These are phyloP conservation scores for Tilapia sparmanii DNA, from an alignment of 2,113 vertebrate species.

Conservation along the genomic window DNA sequence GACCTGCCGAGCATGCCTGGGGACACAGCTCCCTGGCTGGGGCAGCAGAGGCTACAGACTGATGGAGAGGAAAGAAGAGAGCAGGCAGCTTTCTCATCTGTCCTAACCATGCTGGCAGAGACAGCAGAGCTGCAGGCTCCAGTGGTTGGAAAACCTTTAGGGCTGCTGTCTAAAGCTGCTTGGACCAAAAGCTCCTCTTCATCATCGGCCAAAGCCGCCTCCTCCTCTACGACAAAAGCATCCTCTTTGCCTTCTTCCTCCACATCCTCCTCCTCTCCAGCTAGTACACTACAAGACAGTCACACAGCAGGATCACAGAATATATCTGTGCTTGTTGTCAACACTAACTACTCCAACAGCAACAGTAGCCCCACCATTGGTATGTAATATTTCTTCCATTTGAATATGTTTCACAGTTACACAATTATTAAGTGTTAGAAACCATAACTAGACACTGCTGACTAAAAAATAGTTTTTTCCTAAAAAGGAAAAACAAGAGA, in stretches of 20 bases:
- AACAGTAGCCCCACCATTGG: conserved; percentile 72
- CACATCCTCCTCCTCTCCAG: conserved; percentile 44
- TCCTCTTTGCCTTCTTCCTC: conserved; percentile 12
- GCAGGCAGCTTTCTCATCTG: conserved; percentile 53
- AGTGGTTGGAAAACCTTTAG: conserved; percentile 39
- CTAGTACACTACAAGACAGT: conserved; percentile 61
- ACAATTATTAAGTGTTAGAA: neutral
- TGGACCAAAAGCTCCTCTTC: conserved; percentile 51
- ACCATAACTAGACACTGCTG: neutral
- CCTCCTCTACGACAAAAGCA: conserved; percentile 37
- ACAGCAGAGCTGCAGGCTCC: conserved; percentile 58
- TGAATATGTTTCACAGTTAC: neutral
- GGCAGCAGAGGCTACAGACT: conserved; percentile 1
- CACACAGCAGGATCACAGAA: conserved; percentile 58
- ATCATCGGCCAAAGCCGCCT: conserved; percentile 33
- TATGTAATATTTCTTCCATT: conserved; percentile 49
- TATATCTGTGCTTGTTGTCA: conserved; percentile 36
- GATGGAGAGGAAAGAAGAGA: conserved; percentile 27
- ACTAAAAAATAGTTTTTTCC: neutral
- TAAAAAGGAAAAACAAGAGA: neutral
- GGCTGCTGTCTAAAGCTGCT: conserved; percentile 63
- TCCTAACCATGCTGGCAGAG: conserved; percentile 52
- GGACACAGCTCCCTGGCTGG: conserved; percentile 13
- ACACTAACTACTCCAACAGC: conserved; percentile 56
- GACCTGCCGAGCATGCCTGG: neutral